Evolutionary conservation across 2,888 invertebrate genomes (phyloP), one percentile per base, ranked within the genome.

Genomic region (Clitarchus hookeri): DNA sequence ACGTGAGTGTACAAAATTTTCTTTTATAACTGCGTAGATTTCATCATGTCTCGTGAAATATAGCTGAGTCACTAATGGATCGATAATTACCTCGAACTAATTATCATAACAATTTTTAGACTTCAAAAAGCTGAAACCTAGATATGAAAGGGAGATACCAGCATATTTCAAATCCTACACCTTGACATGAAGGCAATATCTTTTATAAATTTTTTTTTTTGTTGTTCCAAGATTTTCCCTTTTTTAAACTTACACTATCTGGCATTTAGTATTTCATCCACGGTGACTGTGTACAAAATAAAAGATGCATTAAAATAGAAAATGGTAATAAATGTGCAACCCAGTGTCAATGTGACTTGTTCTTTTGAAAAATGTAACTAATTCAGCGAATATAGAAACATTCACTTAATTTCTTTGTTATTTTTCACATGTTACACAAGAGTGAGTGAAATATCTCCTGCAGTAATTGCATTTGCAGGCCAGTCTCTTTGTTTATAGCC

Each of bases 21-120:
- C 65, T 23, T 48, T n/a, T 65, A 11, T 65, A 65, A n/a, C 65
- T 23, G 65, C 65, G 65, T n/a, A 65, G 65, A 65, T 65, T 84
- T 84, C n/a, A 48, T 65, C 84, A 85, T 85, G 84, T 84, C 84
- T 84, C 85, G 85, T 86, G 86, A 85, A 86, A 86, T 83, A 83
- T 54, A 85, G 86, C 86, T 84, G 85, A 86, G 84, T 86, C 86
- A 86, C 86, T 86, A 86, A 86, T 86, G 86, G 86, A 83, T 54
- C 82, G 48, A 84, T 86, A 86, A 86, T 86, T 86, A 86, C 84
- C 77, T 27, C 9, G 86, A 53, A 77, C 80, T 85, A 85, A 86
- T 86, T 86, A 86, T 54, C 86, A 86, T 86, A 86, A 86, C 84
- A 85, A 85, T 85, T 83, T 85, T 80, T 53, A 80, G 44, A 80